These are phyloP conservation scores for Phalera bucephala DNA, from an alignment of 2,888 invertebrate genomes.

Conservation along the genomic window DNA sequence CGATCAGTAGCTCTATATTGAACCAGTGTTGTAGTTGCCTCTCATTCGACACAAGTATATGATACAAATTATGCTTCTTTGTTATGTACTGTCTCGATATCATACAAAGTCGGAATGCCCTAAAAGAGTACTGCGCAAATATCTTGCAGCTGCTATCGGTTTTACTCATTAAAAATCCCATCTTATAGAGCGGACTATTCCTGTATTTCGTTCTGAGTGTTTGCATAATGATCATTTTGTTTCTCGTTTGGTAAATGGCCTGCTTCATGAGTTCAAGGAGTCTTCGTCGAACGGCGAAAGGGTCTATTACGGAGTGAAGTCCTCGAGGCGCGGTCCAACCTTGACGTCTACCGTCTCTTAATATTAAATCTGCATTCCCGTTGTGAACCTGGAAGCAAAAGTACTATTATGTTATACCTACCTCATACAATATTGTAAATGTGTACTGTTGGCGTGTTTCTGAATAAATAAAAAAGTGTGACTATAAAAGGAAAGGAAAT, in stretches of 20 bases:
- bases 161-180: conserved; percentile 57
- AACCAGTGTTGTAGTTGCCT: conserved; percentile 46
- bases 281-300: conserved; percentile 31
- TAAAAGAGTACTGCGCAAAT: conserved; percentile 32
- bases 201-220: conserved; percentile 30
- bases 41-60: conserved; percentile 35
- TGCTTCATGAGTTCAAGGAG: conserved; percentile 56
- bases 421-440: too few relatives aligned
- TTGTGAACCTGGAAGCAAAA: too few relatives aligned
- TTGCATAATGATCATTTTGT: conserved; percentile 57
- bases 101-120: conserved; percentile 26
- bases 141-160: conserved; percentile 43
- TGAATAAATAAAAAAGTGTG: too few relatives aligned
- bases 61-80: conserved; percentile 7
- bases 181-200: conserved; percentile 43
- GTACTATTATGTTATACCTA: too few relatives aligned
- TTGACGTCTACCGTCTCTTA: conserved; percentile 36
- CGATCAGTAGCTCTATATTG: conserved; percentile 41
- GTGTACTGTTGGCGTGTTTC: too few relatives aligned
- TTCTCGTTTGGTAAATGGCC: conserved; percentile 51
- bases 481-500: too few relatives aligned
- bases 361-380: conserved; percentile 27
- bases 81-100: conserved; percentile 2
- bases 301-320: conserved; percentile 11
- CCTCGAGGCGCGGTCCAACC: conserved; percentile 28